phyloP scores from a whole-genome alignment of 1,140 invertebrate species.

The Dendrolimus punctatus region DNA sequence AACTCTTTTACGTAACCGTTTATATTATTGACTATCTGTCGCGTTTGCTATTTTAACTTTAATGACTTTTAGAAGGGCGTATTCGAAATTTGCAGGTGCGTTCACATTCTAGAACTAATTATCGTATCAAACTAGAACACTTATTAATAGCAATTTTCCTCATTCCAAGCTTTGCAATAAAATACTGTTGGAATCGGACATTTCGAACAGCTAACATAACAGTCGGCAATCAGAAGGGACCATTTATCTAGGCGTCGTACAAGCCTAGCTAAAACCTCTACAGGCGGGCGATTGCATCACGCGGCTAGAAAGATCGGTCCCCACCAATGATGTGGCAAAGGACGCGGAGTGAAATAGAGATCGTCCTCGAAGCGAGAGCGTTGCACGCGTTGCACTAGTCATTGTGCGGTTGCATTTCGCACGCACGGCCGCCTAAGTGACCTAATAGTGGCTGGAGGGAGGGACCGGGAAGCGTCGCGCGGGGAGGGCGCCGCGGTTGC shows the following conservation, averaged over 20 bases:
- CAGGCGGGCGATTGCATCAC: constrained; percentile 53
- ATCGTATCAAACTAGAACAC: too few species aligned
- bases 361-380: constrained; percentile 70
- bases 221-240: constrained; percentile 27
- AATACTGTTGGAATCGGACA: too few species aligned
- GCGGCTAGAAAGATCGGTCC: constrained; percentile 67
- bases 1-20: constrained; percentile 41
- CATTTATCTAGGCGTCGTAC: constrained; percentile 31
- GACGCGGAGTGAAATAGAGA: constrained; percentile 69
- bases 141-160: too few species aligned
- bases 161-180: too few species aligned
- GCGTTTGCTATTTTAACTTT: too few species aligned
- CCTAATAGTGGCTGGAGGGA: constrained; percentile 68
- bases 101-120: too few species aligned
- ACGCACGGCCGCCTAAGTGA: constrained; percentile 64
- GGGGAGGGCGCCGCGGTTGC: constrained; percentile 46
- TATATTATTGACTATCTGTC: constrained; percentile 26
- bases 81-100: too few species aligned
- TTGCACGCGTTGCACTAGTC: constrained; percentile 68
- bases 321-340: constrained; percentile 67
- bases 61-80: too few species aligned
- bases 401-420: constrained; percentile 65
- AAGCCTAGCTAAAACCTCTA: constrained; percentile 51
- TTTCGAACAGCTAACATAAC: neutral
- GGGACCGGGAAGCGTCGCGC: constrained; percentile 54